These are phyloP conservation scores for Squalus acanthias DNA, from an alignment of 2,797 vertebrate genomes.

Conservation along the genomic window DNA sequence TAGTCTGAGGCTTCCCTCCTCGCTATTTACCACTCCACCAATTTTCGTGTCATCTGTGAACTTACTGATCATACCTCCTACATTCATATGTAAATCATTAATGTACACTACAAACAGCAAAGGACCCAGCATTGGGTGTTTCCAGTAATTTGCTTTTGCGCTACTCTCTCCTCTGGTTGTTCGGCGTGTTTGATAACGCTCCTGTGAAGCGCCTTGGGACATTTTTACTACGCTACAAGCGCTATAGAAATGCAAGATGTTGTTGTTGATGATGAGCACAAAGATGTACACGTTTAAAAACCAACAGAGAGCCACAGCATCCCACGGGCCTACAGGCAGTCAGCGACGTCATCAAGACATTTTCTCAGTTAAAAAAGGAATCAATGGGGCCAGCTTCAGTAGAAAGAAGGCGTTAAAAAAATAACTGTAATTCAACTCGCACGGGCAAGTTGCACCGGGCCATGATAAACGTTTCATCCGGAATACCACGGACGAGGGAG, in stretches of 20 bases:
- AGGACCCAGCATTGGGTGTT: neutral
- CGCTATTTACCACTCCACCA: too few relatives aligned
- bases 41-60: too few relatives aligned
- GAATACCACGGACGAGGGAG: neutral
- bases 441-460: slow-evolving; percentile 52
- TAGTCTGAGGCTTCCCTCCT: too few relatives aligned
- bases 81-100: too few relatives aligned
- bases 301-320: neutral
- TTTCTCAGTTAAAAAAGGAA: neutral
- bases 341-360: neutral
- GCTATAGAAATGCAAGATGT: neutral
- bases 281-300: neutral
- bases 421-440: slow-evolving; percentile 64
- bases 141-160: neutral
- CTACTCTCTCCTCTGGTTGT: neutral
- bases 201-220: neutral
- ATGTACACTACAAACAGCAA: too few relatives aligned
- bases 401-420: slow-evolving; percentile 45
- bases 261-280: neutral
- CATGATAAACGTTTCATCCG: slow-evolving; percentile 49
- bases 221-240: neutral
- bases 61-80: too few relatives aligned
- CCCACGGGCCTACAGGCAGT: neutral
- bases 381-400: slow-evolving; percentile 42
- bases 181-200: neutral